These are phyloP conservation scores for Aelia acuminata DNA, from an alignment of 2,888 invertebrate species.

Conservation along the genomic window DNA sequence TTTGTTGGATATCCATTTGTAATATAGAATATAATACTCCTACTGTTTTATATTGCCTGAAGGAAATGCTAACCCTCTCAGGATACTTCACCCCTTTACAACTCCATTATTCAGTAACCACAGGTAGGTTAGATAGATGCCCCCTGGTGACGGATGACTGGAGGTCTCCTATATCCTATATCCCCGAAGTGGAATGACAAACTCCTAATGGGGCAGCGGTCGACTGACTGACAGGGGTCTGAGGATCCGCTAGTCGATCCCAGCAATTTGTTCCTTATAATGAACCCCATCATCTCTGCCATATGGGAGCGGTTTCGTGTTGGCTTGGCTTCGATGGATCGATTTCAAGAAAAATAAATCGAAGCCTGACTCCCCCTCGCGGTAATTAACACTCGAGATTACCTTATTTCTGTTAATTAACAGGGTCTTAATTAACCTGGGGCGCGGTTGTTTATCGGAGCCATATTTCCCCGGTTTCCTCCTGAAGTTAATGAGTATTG, in stretches of 20 bases:
- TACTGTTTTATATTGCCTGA: too few relatives aligned
- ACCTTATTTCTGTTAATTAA: slow-evolving; percentile 17
- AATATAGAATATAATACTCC: too few relatives aligned
- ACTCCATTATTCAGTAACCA: too few relatives aligned
- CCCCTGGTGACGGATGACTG: neutral
- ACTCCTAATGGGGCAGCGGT: neutral
- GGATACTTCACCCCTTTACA: neutral
- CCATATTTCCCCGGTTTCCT: neutral
- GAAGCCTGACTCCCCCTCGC: neutral
- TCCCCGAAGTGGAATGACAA: neutral
- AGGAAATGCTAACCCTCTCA: neutral
- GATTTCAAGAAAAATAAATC: slow-evolving; percentile 19
- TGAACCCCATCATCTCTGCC: neutral
- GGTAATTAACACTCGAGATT: neutral
- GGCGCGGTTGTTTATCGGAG: neutral
- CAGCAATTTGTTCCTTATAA: neutral
- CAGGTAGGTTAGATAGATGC: neutral
- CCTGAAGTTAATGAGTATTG: neutral
- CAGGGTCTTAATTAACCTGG: neutral
- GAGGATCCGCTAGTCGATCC: neutral
- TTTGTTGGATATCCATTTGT: too few relatives aligned
- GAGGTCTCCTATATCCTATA: neutral
- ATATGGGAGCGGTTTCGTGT: neutral
- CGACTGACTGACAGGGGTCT: neutral
- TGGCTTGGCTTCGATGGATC: neutral